A percentile compares a stretch with the other conserved stretches of the same genome.
These are phyloP conservation scores for Selene dorsalis DNA, from an alignment of 2,797 vertebrate genomes.

Conservation along the genomic window DNA sequence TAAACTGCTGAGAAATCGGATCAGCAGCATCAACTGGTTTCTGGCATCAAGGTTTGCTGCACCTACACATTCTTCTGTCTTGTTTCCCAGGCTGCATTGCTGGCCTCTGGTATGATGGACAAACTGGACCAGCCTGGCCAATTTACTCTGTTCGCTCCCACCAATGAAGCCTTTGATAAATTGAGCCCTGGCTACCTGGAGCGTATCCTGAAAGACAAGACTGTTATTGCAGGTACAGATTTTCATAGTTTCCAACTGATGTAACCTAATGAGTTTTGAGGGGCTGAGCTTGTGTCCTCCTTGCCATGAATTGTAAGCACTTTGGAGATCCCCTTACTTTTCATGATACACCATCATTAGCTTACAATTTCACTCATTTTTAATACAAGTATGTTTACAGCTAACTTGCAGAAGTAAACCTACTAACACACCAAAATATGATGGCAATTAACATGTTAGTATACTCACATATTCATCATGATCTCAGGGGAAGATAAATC, in stretches of 20 bases:
- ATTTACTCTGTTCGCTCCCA: constrained; percentile 95
- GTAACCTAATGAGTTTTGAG: background rate
- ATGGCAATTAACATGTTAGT: no score
- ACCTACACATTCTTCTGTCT: background rate
- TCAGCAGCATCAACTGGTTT: background rate
- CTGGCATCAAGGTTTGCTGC: background rate
- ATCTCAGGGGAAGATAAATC: no score
- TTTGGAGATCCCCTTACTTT: no score
- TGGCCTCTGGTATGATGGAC: constrained; percentile 86
- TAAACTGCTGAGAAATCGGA: background rate
- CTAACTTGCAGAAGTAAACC: no score
- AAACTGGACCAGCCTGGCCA: constrained; percentile 88
- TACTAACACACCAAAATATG: no score
- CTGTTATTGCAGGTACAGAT: constrained; percentile 87
- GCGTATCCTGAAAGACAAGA: constrained; percentile 88
- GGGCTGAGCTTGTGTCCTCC: no score
- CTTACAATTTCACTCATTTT: no score
- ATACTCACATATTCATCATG: no score
- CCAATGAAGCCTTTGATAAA: constrained; percentile 90
- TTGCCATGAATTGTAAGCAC: no score
- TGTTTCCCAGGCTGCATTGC: constrained; percentile 81
- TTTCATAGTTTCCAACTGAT: background rate
- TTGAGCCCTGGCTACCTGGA: constrained; percentile 85
- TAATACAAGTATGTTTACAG: no score
- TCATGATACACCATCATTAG: no score